These are phyloP conservation scores for Ptycholaimellus sp. DNA, from an alignment of 2,888 invertebrate genomes.

Conservation along the genomic window DNA sequence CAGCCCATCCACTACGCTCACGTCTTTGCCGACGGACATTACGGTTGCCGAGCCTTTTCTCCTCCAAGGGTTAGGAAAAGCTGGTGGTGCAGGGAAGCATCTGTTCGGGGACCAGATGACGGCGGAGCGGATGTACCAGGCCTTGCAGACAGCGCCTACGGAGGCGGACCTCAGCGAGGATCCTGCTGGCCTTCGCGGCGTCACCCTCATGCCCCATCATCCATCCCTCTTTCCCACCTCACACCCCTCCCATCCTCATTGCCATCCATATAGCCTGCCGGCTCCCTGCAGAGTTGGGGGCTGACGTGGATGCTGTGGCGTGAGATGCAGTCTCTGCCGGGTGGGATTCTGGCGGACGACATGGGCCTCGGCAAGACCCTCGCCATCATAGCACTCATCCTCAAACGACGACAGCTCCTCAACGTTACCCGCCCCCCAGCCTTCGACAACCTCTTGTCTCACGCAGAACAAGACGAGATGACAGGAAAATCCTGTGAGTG, in stretches of 20 bases:
- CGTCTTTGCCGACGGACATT: not conserved
- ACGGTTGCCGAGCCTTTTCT: not conserved
- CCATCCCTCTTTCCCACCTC: too few species aligned
- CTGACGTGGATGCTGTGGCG: constrained; percentile 68
- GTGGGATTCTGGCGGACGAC: constrained; percentile 51
- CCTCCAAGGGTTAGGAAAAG: not conserved
- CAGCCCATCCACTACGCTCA: not conserved
- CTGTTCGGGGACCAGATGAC: constrained; percentile 21
- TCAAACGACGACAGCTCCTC: too few species aligned
- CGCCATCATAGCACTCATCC: constrained; percentile 30
- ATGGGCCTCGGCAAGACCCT: constrained; percentile 35
- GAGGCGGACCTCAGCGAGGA: constrained; percentile 10
- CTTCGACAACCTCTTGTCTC: too few species aligned
- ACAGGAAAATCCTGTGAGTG: constrained; percentile 1
- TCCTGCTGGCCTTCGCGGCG: not conserved
- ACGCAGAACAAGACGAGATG: constrained; percentile 12
- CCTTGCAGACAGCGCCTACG: constrained; percentile 10
- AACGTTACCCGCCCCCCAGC: too few species aligned
- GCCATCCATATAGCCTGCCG: too few species aligned
- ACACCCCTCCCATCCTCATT: too few species aligned
- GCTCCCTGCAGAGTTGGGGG: constrained; percentile 36
- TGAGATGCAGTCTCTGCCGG: constrained; percentile 53
- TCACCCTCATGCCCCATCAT: constrained; percentile 19
- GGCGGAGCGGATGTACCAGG: constrained; percentile 10
- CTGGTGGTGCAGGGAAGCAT: constrained; percentile 10